Percentiles rank a stretch among this genome's conserved stretches.
phyloP scores from a whole-genome alignment of 2,113 vertebrate genomes.

The Coracopsis vasa region DNA sequence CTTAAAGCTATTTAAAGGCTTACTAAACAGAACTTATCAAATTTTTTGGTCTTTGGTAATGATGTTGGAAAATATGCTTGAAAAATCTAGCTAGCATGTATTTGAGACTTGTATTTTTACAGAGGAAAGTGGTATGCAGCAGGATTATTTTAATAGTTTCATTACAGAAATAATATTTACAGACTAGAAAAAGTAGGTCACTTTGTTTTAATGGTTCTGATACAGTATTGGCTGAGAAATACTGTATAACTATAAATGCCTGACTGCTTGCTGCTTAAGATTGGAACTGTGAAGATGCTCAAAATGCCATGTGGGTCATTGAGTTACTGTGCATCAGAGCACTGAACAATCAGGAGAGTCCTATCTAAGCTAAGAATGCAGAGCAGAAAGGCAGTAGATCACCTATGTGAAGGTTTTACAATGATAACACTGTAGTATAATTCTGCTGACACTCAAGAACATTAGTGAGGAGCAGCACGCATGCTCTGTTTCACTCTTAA shows the following conservation, averaged over 20 bases:
- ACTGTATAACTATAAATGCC: background rate
- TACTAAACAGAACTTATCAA: background rate
- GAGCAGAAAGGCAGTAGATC: background rate
- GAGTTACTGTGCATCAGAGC: background rate
- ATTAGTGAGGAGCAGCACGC: background rate
- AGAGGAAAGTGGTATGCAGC: background rate
- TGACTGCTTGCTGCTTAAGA: constrained; percentile 1
- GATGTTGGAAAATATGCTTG: background rate
- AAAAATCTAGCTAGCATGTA: background rate
- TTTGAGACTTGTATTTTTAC: background rate
- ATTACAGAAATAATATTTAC: constrained; percentile 51
- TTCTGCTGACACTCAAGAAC: background rate
- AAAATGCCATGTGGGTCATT: background rate
- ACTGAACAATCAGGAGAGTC: background rate
- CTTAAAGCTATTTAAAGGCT: background rate
- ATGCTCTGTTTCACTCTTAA: background rate
- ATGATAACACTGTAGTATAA: background rate
- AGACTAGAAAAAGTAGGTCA: constrained; percentile 50
- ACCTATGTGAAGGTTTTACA: background rate
- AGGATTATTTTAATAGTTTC: constrained; percentile 33
- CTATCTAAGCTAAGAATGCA: background rate
- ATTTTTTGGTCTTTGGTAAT: background rate
- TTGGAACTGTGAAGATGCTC: background rate
- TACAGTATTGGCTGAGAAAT: constrained; percentile 14
- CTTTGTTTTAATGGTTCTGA: constrained; percentile 31